These are phyloP conservation scores for Diarsia rubi DNA, from an alignment of 2,888 invertebrate genomes.

Conservation along the genomic window DNA sequence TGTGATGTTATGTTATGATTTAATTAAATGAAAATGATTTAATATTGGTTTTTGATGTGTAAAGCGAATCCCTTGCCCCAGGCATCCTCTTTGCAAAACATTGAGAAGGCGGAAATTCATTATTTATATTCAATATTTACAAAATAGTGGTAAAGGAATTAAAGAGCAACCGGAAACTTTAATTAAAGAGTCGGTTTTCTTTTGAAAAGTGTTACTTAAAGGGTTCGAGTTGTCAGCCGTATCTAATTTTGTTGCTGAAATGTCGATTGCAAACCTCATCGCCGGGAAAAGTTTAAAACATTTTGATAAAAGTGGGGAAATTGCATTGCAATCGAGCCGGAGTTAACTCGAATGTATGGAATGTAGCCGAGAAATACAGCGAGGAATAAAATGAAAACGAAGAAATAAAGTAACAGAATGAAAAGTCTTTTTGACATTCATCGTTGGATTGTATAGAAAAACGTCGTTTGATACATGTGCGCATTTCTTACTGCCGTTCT, in stretches of 20 bases:
- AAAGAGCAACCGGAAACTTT: no score
- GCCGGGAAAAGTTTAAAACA: neutral
- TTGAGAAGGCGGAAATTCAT: neutral
- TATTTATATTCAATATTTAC: neutral
- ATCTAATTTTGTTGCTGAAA: neutral
- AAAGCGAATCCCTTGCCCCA: neutral
- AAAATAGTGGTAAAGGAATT: neutral
- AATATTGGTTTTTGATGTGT: neutral
- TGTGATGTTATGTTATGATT: no score
- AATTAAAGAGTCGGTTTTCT: neutral
- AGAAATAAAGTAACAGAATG: neutral
- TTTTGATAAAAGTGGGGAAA: neutral
- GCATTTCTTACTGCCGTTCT: no score
- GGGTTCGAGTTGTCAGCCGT: no score
- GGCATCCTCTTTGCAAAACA: neutral
- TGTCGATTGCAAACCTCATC: neutral
- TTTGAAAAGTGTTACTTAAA: neutral
- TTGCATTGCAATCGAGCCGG: neutral
- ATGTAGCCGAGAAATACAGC: neutral
- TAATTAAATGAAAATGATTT: no score
- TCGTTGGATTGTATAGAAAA: no score
- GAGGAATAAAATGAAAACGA: neutral
- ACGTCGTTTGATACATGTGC: no score
- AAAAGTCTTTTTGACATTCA: neutral
- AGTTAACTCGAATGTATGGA: neutral